Percentiles rank a stretch among this genome's conserved stretches.
Evolutionary conservation across 2,888 invertebrate genomes (phyloP).

Genomic region (Drosophila siamana): DNA sequence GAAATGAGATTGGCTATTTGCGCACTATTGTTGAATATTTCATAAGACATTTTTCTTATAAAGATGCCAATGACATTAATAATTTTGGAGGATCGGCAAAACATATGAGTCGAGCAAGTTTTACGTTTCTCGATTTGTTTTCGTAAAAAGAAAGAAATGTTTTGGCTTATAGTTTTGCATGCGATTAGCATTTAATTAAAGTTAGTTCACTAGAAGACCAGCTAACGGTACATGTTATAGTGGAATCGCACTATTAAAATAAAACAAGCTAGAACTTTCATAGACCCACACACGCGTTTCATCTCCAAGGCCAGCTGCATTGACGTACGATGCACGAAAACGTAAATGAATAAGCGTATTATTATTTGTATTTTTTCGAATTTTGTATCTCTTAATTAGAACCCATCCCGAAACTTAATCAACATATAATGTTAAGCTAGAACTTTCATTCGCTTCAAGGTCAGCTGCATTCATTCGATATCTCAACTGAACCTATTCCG

Average conservation of each 20-base stretch:
- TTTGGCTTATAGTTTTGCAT: slow-evolving; percentile 20
- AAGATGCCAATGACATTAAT: slow-evolving; percentile 50
- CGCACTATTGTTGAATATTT: slow-evolving; percentile 49
- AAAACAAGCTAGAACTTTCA: not conserved
- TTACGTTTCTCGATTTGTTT: slow-evolving; percentile 12
- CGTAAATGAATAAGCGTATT: not conserved
- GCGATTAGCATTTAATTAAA: slow-evolving; percentile 12
- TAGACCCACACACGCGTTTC: not conserved
- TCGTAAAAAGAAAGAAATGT: slow-evolving; percentile 19
- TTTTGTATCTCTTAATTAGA: slow-evolving; percentile 1
- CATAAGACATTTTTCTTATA: slow-evolving; percentile 28
- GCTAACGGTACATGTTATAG: slow-evolving; percentile 13
- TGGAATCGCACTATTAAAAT: not conserved
- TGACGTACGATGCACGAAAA: not conserved
- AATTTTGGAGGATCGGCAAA: slow-evolving; percentile 21
- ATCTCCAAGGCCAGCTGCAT: not conserved
- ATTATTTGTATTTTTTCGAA: not conserved
- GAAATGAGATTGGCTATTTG: slow-evolving; percentile 41
- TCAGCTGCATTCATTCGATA: not conserved
- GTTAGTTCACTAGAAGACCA: slow-evolving; percentile 1
- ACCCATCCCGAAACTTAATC: not conserved
- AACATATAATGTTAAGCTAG: not conserved
- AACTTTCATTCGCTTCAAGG: not conserved
- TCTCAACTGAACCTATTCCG: not conserved
- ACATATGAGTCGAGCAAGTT: slow-evolving; percentile 40